Evolutionary conservation across 2,797 vertebrate genomes (phyloP), one percentile per base, ranked within the genome.

Genomic region (Danio choprae): DNA sequence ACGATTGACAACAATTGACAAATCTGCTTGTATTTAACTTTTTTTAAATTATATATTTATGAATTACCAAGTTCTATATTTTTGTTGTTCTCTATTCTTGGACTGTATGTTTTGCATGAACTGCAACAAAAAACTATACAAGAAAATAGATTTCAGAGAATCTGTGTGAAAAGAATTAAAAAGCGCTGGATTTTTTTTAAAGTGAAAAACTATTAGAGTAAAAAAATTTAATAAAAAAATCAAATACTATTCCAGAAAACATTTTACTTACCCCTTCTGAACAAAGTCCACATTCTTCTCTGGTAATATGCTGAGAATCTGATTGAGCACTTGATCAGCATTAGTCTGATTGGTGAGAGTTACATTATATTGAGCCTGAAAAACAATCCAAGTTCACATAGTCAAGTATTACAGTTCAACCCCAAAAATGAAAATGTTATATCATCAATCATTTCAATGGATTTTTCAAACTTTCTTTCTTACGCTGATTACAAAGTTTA

Each of bases 341-440:
- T 95, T 95, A 85, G 93, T 92, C 77, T 96, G 92, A 84, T 90
- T 94, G 65, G 96, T 97, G 73, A 95, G 89, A n/a, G 97, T 98
- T 78, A 99, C 96, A 1, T 98, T 99, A 88, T 95, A 98, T 84
- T 96, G 96, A 40, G 92, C 95, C 97, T 99, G 64, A 0, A 89
- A 29, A 10, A 50, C 53, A 58, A 22, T 10, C 0, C 56, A 7
- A 12, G 9, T n/a, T 51, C n/a, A n/a, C n/a, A n/a, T n/a, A n/a
- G n/a, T n/a, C n/a, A n/a, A n/a, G n/a, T n/a, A n/a, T n/a, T n/a
- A n/a, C n/a, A n/a, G n/a, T n/a, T n/a, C n/a, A n/a, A n/a, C n/a
- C n/a, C n/a, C n/a, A n/a, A n/a, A n/a, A n/a, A n/a, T n/a, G n/a
- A n/a, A n/a, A n/a, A n/a, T n/a, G n/a, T n/a, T n/a, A n/a, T n/a